Percentiles rank a stretch among this genome's conserved stretches.
Conservation (phyloP, 2,797 vertebrate genomes). For the Sebastes itinus region DNA sequence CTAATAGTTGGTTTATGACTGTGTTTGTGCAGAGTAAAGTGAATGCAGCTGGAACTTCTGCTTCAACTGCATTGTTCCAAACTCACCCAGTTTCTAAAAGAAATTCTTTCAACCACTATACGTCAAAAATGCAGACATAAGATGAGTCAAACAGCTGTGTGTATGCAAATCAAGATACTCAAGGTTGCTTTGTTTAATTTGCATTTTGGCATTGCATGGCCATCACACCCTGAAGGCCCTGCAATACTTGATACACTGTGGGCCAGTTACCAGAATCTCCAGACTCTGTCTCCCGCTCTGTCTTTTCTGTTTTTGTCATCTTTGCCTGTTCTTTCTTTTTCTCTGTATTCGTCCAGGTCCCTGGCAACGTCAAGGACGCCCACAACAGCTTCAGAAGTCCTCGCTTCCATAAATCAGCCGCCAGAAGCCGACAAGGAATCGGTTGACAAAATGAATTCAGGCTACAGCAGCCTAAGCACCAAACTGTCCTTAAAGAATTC, state of each 20-base stretch:
- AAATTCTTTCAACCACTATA: not conserved
- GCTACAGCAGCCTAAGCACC: constrained; percentile 70
- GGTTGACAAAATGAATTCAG: constrained; percentile 62
- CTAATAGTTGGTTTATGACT: not conserved
- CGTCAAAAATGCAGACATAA: not conserved
- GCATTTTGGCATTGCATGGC: constrained; percentile 20
- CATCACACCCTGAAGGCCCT: constrained; percentile 1
- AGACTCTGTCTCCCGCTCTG: not conserved
- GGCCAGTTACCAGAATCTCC: not conserved
- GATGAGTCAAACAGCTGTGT: not conserved
- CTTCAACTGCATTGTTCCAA: not conserved
- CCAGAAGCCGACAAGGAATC: constrained; percentile 13
- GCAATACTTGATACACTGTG: not conserved
- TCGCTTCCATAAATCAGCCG: constrained; percentile 7
- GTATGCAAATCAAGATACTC: not conserved
- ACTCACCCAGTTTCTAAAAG: not conserved
- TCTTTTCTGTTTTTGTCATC: not conserved
- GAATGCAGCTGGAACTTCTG: not conserved
- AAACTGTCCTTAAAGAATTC: constrained; percentile 71
- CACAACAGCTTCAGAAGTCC: constrained; percentile 13
- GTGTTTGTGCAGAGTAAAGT: not conserved
- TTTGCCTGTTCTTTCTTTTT: not conserved
- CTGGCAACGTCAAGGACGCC: constrained; percentile 6
- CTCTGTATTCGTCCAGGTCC: constrained; percentile 39
- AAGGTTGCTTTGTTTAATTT: constrained; percentile 32